Evolutionary conservation across 2,888 invertebrate species (phyloP), one percentile per base, ranked within the genome.

Genomic region (Eumacrocentrus americanus): DNA sequence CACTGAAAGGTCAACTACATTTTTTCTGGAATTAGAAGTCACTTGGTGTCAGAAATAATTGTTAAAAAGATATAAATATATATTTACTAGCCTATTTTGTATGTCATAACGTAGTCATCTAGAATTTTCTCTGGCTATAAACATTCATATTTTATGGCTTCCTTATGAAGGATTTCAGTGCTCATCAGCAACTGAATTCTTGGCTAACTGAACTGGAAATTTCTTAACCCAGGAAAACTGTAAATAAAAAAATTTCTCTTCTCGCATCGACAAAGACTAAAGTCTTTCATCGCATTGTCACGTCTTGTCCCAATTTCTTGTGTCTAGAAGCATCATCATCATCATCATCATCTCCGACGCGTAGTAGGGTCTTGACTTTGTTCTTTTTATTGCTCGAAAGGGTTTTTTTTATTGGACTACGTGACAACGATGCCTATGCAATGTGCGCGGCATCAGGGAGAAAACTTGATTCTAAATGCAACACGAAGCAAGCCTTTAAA

Each of bases 401-500:
- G 37, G 11, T 37, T 1, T 37, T 37, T 9, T 37, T 2, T 9
- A 12, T 37, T n/a, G 3, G 1, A 3, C n/a, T 3, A 37, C 14
- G 11, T 14, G 38, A 40, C 38, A 16, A 14, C 12, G 16, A 40
- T 18, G 38, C 18, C 3, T 11, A 44, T 44, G 22, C 20, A n/a
- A 48, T 48, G 34, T 25, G 7, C 29, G 11, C 12, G 38, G 5
- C 37, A 12, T 58, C 14, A 59, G 53, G 53, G 59, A 56, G 61
- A 47, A 58, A 60, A 62, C 47, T 47, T 63, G 57, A 46, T n/a
- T n/a, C n/a, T n/a, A n/a, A 57, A 58, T 47, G 53, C 14, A 59
- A 54, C 48, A 54, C 48, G 55, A 57, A 29, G 60, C 58, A 67
- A 72, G 70, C 61, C 72, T 76, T 76, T 76, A 76, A 75, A 76